Conservation (phyloP, 1,140 invertebrate species). For the Phymorhynchus buccinoides region DNA sequence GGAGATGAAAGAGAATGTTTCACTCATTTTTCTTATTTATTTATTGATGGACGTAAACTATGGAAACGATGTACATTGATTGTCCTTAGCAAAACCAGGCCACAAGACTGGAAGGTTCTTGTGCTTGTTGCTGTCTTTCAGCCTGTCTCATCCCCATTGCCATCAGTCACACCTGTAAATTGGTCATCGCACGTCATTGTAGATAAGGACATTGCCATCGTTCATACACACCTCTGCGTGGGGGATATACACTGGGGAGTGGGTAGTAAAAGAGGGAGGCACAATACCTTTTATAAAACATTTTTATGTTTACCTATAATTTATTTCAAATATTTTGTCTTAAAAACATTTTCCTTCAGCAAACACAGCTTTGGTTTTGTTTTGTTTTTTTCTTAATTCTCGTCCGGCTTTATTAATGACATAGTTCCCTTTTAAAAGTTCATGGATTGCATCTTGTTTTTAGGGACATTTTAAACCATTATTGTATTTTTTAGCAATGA, state of each 20-base stretch:
- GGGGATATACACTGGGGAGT: not conserved
- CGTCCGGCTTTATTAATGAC: too few relatives aligned
- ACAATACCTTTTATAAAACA: not conserved
- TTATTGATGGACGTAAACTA: not conserved
- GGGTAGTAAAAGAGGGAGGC: not conserved
- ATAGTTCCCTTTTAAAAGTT: too few relatives aligned
- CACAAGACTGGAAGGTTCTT: slow-evolving; percentile 25
- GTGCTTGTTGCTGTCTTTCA: slow-evolving; percentile 26
- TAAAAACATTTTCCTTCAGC: too few relatives aligned
- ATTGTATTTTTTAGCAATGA: too few relatives aligned
- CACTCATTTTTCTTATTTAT: not conserved
- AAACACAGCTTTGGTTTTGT: too few relatives aligned
- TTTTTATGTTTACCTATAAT: too few relatives aligned
- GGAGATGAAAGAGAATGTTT: slow-evolving; percentile 49
- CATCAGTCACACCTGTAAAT: not conserved
- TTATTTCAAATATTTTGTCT: too few relatives aligned
- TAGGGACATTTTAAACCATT: too few relatives aligned
- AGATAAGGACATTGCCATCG: not conserved
- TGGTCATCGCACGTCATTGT: not conserved
- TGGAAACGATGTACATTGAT: not conserved
- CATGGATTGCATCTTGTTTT: too few relatives aligned
- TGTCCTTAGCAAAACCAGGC: slow-evolving; percentile 23
- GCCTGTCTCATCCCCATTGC: slow-evolving; percentile 19
- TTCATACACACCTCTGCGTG: not conserved
- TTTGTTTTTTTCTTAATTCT: too few relatives aligned